phyloP scores from a whole-genome alignment of 92 coral and sea anemone species.

The Micromussa lordhowensis region DNA sequence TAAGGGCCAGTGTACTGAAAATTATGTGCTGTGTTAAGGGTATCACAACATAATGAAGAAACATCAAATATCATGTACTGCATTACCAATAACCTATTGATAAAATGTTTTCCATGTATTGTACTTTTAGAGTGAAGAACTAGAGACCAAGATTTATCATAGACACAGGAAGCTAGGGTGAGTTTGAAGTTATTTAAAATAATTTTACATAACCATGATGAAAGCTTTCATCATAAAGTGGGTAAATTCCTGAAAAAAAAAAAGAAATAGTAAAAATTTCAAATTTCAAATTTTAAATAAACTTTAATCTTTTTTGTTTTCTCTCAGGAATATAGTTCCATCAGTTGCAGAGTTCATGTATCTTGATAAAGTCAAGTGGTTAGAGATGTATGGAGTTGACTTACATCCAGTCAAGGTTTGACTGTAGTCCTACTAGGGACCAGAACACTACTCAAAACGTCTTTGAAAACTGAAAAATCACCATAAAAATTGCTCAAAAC shows the following conservation, averaged over 20 bases:
- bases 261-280: too few species aligned
- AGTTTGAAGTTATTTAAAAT: conserved; percentile 11
- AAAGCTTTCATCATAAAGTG: too few species aligned
- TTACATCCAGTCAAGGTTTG: conserved; percentile 91
- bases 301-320: neutral
- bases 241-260: too few species aligned
- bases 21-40: too few species aligned
- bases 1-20: too few species aligned
- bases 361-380: conserved; percentile 95
- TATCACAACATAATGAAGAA: neutral
- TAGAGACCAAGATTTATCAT: conserved; percentile 82
- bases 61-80: neutral
- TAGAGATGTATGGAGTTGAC: conserved; percentile 98
- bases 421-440: too few species aligned
- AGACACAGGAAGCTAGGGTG: conserved; percentile 86
- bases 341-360: conserved; percentile 97
- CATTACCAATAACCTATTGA: neutral
- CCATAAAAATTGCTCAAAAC: too few species aligned
- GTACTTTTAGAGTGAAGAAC: conserved; percentile 82
- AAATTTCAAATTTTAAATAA: too few species aligned
- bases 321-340: conserved; percentile 86
- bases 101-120: neutral
- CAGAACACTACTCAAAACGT: too few species aligned
- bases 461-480: too few species aligned
- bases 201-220: too few species aligned